phyloP scores from a whole-genome alignment of 2,797 vertebrate species.

The Alca torda region DNA sequence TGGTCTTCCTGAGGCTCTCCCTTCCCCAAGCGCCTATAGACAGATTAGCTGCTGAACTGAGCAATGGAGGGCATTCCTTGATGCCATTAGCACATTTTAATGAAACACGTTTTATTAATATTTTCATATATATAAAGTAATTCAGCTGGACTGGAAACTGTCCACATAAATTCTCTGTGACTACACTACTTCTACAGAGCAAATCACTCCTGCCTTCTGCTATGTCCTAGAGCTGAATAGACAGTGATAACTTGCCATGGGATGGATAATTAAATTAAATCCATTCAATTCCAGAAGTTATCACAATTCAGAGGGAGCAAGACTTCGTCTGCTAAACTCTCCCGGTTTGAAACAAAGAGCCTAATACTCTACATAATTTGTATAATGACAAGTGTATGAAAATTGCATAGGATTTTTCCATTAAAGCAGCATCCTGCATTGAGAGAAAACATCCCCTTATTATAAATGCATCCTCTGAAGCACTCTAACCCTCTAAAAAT shows the following conservation, averaged over 20 bases:
- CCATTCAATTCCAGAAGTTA: background rate
- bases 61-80: background rate
- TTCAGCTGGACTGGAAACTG: slow-evolving; percentile 35
- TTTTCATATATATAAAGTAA: slow-evolving; percentile 50
- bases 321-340: background rate
- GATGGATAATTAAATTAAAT: slow-evolving; percentile 20
- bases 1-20: background rate
- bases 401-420: background rate
- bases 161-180: background rate
- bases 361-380: background rate
- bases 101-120: slow-evolving; percentile 19
- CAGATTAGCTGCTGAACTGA: slow-evolving; percentile 33
- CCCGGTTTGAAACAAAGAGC: background rate
- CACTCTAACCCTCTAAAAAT: slow-evolving; percentile 44
- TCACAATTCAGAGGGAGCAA: background rate
- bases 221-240: background rate
- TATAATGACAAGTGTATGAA: background rate
- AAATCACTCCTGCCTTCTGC: background rate
- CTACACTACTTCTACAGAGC: background rate
- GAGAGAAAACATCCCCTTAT: background rate
- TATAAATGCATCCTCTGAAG: background rate
- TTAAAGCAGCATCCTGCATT: background rate
- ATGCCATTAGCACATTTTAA: slow-evolving; percentile 33
- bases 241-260: background rate
- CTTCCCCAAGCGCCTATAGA: background rate